Percentiles rank a stretch among this genome's conserved stretches.
Conservation (phyloP, 2,888 invertebrate genomes). For the Dermolepida albohirtum region DNA sequence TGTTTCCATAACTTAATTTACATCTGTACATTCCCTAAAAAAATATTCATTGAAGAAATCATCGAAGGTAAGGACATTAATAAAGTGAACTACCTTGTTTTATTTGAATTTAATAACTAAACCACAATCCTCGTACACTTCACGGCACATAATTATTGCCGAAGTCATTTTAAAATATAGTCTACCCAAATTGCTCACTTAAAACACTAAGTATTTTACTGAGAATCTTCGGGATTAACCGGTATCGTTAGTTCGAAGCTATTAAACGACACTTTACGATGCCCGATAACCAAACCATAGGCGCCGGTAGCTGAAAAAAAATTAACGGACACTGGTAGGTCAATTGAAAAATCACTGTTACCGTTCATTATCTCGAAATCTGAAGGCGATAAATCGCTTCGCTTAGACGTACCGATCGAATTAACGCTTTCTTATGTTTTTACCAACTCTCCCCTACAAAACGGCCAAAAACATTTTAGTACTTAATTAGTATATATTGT, state of each 20-base stretch:
- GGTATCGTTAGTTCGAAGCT: constrained; percentile 34
- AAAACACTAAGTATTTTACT: constrained; percentile 36
- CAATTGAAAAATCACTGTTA: constrained; percentile 56
- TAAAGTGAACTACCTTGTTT: too few species aligned
- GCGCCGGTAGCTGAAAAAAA: constrained; percentile 52
- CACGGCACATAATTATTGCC: constrained; percentile 15
- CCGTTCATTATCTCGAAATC: constrained; percentile 54
- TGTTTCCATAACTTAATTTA: too few species aligned
- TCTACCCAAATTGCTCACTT: constrained; percentile 38
- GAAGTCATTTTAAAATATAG: constrained; percentile 33
- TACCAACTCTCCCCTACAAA: constrained; percentile 14
- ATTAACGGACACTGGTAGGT: constrained; percentile 54
- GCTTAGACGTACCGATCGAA: constrained; percentile 25
- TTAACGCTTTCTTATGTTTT: constrained; percentile 28
- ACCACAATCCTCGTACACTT: constrained; percentile 7
- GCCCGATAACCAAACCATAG: constrained; percentile 55
- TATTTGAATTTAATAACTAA: too few species aligned
- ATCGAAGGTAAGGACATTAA: too few species aligned
- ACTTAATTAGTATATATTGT: constrained; percentile 54
- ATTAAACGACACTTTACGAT: constrained; percentile 52
- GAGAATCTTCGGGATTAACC: constrained; percentile 28
- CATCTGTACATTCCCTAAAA: too few species aligned
- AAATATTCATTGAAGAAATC: too few species aligned
- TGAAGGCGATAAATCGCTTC: constrained; percentile 53
- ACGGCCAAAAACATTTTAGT: constrained; percentile 48